Percentiles rank a stretch among this genome's conserved stretches.
These are phyloP conservation scores for Pandemis cinnamomeana DNA, from an alignment of 2,888 invertebrate genomes.

Conservation along the genomic window DNA sequence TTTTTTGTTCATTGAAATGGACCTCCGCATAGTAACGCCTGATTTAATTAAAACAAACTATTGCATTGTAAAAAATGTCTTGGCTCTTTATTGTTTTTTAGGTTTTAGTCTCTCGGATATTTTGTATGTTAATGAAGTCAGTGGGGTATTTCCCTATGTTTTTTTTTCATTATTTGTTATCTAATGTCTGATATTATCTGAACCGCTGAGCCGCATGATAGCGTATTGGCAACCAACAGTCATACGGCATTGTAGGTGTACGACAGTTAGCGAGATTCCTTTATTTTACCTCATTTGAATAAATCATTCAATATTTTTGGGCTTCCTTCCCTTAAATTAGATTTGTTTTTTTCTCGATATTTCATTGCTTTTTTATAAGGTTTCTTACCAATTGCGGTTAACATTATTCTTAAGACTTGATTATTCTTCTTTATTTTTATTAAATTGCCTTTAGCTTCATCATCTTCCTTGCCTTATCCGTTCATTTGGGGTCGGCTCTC, in stretches of 20 bases:
- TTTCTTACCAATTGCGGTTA: conserved; percentile 5
- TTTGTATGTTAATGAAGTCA: not conserved
- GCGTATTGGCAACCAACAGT: not conserved
- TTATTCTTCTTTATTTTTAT: not conserved
- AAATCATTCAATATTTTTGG: conserved; percentile 15
- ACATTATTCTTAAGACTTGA: not conserved
- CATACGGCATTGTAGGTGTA: not conserved
- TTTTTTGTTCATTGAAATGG: too few relatives aligned
- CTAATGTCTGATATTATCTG: not conserved
- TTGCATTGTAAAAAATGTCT: too few relatives aligned
- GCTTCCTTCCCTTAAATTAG: conserved; percentile 18
- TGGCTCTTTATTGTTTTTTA: too few relatives aligned
- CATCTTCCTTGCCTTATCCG: too few relatives aligned
- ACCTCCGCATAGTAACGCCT: too few relatives aligned
- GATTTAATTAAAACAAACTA: not conserved
- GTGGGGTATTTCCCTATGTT: not conserved
- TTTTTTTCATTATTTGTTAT: not conserved
- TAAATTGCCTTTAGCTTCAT: not conserved
- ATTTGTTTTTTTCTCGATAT: conserved; percentile 5
- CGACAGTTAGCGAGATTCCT: not conserved
- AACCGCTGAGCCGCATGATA: conserved; percentile 10
- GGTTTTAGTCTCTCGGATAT: not conserved
- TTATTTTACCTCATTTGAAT: conserved; percentile 13
- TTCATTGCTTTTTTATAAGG: conserved; percentile 6
- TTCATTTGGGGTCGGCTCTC: too few relatives aligned